Evolutionary conservation across 2,888 invertebrate genomes (phyloP).

Genomic region (Rhagonycha lutea): DNA sequence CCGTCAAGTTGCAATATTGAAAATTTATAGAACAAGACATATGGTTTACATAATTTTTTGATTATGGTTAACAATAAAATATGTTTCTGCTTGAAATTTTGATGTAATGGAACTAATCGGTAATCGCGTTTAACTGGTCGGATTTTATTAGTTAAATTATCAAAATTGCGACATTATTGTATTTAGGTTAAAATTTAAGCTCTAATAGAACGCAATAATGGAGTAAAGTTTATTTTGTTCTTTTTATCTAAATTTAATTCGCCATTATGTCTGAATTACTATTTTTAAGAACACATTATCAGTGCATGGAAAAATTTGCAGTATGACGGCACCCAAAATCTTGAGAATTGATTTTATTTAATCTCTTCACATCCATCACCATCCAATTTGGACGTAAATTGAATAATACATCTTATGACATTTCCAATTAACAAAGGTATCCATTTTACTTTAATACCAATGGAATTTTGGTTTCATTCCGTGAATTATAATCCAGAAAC

Average conservation of each 20-base stretch:
- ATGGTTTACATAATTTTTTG: constrained; percentile 19
- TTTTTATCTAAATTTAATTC: not conserved
- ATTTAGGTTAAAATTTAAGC: not conserved
- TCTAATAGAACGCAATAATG: not conserved
- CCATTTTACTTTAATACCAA: no score
- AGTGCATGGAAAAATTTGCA: not conserved
- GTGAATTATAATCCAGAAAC: no score
- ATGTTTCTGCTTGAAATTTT: constrained; percentile 17
- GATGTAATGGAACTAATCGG: constrained; percentile 19
- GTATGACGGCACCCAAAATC: not conserved
- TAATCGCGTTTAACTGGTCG: not conserved
- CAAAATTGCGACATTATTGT: not conserved
- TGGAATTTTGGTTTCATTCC: no score
- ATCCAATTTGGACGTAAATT: no score
- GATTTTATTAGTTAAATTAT: not conserved
- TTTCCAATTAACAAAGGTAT: no score
- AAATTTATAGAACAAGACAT: constrained; percentile 25
- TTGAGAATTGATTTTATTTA: no score
- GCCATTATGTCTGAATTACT: not conserved
- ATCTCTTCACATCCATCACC: no score
- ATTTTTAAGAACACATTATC: not conserved
- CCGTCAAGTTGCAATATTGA: constrained; percentile 5
- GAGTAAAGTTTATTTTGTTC: not conserved
- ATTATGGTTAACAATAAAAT: constrained; percentile 15
- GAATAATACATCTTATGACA: no score